These are phyloP conservation scores for Oreohelix idahoensis DNA, from an alignment of 1,140 invertebrate species.

Conservation along the genomic window DNA sequence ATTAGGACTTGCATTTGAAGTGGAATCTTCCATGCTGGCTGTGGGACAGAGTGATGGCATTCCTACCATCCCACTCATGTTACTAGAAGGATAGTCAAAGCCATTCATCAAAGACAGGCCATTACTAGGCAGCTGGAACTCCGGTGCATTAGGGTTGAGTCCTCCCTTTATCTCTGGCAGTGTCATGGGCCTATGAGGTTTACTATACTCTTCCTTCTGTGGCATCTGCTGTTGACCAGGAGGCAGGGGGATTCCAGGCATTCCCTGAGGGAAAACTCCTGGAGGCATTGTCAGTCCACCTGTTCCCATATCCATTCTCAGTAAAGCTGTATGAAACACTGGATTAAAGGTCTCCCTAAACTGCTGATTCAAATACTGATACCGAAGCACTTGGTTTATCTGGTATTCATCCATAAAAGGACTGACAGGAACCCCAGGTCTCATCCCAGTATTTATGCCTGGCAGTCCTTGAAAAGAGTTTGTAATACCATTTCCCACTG, in stretches of 20 bases:
- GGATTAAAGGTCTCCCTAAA: neutral
- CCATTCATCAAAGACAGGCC: constrained; percentile 25
- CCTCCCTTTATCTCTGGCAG: constrained; percentile 77
- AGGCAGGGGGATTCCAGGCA: constrained; percentile 39
- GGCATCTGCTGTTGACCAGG: constrained; percentile 20
- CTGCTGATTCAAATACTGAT: constrained; percentile 15
- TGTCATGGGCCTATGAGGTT: constrained; percentile 73
- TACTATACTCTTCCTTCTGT: constrained; percentile 69
- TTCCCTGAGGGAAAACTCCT: neutral
- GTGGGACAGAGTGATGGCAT: neutral
- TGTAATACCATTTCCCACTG: neutral
- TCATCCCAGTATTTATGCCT: neutral
- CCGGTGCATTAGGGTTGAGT: constrained; percentile 89
- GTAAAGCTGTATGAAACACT: neutral
- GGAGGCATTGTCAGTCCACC: neutral
- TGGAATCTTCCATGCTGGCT: neutral
- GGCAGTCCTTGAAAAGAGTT: neutral
- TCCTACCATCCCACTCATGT: neutral
- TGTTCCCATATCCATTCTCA: neutral
- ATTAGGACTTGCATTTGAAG: constrained; percentile 24
- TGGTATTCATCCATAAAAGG: neutral
- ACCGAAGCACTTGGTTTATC: neutral
- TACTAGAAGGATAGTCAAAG: neutral
- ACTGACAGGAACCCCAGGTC: neutral
- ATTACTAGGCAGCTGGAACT: constrained; percentile 77